Percentiles rank a stretch among this genome's conserved stretches.
Conservation (phyloP, 2,888 invertebrate genomes). For the Eupelmus urozonus region DNA sequence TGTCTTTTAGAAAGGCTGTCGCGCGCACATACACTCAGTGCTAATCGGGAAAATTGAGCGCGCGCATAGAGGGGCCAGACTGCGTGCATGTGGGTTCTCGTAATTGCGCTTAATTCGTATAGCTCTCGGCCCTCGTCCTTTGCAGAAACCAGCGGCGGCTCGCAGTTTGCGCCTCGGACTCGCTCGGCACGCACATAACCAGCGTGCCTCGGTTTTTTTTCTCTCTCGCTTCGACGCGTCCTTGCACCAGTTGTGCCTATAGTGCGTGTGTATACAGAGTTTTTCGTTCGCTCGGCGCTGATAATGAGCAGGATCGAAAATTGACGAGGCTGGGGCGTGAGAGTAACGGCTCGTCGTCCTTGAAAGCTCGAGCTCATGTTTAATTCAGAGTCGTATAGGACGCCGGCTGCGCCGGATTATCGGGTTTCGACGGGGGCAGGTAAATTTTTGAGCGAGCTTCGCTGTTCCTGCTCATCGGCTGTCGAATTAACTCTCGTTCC, state of each 20-base stretch:
- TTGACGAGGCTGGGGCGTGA: neutral
- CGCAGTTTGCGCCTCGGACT: neutral
- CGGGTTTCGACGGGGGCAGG: neutral
- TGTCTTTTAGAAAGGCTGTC: too few species aligned
- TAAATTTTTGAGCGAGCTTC: constrained; percentile 7
- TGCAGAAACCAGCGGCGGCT: neutral
- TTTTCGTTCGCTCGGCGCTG: neutral
- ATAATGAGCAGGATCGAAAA: too few species aligned
- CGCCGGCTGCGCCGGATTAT: neutral
- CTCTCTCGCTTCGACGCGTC: neutral
- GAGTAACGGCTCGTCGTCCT: neutral
- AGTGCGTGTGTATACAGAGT: too few species aligned
- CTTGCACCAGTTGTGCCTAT: neutral
- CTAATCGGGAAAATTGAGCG: neutral
- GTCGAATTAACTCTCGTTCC: constrained; percentile 15
- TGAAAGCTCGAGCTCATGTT: neutral
- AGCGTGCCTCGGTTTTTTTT: too few species aligned
- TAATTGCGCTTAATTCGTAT: constrained; percentile 74
- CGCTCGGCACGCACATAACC: too few species aligned
- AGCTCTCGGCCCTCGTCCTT: neutral
- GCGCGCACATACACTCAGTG: too few species aligned
- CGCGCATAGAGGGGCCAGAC: constrained; percentile 42
- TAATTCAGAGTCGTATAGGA: neutral
- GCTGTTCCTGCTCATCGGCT: constrained; percentile 17
- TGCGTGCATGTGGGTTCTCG: constrained; percentile 56